phyloP scores from a whole-genome alignment of 2,797 vertebrate species.

The Botia almorhae region DNA sequence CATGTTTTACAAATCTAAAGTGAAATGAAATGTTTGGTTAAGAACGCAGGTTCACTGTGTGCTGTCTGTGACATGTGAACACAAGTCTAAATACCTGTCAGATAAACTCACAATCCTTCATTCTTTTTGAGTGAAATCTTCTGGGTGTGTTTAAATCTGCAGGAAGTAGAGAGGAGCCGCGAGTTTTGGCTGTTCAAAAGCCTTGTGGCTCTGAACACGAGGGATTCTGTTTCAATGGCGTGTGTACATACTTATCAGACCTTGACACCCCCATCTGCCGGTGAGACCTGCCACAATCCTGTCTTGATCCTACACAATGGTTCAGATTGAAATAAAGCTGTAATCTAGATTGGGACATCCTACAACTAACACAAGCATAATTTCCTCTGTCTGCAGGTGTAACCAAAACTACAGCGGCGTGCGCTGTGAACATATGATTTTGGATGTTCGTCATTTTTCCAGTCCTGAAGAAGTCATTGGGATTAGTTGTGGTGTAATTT shows the following conservation, averaged over 20 bases:
- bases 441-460: rapidly evolving
- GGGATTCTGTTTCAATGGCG: slow-evolving; percentile 69
- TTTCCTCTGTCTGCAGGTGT: slow-evolving; percentile 66
- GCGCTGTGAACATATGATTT: slow-evolving; percentile 62
- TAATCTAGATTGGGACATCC: not conserved
- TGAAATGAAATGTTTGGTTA: not conserved
- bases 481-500: slow-evolving; percentile 61
- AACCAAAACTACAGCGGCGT: slow-evolving; percentile 39
- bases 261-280: slow-evolving; percentile 67
- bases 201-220: slow-evolving; percentile 61
- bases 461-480: slow-evolving; percentile 65
- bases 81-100: slow-evolving; percentile 60
- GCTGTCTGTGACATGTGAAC: slow-evolving; percentile 50
- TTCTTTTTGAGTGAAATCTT: not conserved
- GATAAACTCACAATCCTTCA: slow-evolving; percentile 30
- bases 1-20: not conserved
- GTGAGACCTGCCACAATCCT: slow-evolving; percentile 53
- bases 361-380: not conserved
- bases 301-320: not conserved
- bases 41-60: not conserved
- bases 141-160: slow-evolving; percentile 18
- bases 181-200: slow-evolving; percentile 39
- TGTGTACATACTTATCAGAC: slow-evolving; percentile 72
- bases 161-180: slow-evolving; percentile 60
- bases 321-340: too few relatives aligned